Evolutionary conservation across 1,140 invertebrate species (phyloP), one percentile per base, ranked within the genome.

Genomic region (Homarus americanus): DNA sequence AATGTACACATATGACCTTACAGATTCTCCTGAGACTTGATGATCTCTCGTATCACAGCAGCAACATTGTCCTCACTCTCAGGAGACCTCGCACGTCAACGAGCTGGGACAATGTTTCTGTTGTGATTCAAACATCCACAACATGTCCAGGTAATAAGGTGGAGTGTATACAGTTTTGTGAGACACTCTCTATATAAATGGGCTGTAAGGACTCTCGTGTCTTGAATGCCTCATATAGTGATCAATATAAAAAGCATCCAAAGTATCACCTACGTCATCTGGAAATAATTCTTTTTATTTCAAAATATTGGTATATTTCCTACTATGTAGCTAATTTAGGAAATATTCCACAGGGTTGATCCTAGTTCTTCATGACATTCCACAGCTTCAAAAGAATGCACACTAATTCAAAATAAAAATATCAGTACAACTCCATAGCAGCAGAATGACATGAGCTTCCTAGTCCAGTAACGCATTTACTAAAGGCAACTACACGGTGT

Each of bases 391-490:
- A 82, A 63, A 82, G 28, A 63, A 82, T 49, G 40, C 44, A 49
- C 78, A 32, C 28, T 20, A 82, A 82, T 82, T 36, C 53, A 38
- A 32, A 82, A 82, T 82, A 15, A 63, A 82, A 82, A 63, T 82
- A 82, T 82, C 1, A 82, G 53, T 36, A 40, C 36, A 58, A 63
- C 80, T 17, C 20, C 44, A 53, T 44, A 58, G n/a, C 79, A 34
- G 79, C 36, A 82, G 49, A 79, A 49, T 34, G 34, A 17, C 9
- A 53, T 82, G 15, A 38, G 41, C 80, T 38, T 63, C 12, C 44
- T 36, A 53, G 36, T 53, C 41, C 49, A 58, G 12, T 63, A 63
- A 63, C 58, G 12, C 20, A 63, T 63, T 63, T 63, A 63, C 58
- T 17, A 63, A 63, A 63, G 58, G 58, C 58, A 20, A 20, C 58